Evolutionary conservation across 1,140 invertebrate species (phyloP).

Genomic region (Drosophila bocki): DNA sequence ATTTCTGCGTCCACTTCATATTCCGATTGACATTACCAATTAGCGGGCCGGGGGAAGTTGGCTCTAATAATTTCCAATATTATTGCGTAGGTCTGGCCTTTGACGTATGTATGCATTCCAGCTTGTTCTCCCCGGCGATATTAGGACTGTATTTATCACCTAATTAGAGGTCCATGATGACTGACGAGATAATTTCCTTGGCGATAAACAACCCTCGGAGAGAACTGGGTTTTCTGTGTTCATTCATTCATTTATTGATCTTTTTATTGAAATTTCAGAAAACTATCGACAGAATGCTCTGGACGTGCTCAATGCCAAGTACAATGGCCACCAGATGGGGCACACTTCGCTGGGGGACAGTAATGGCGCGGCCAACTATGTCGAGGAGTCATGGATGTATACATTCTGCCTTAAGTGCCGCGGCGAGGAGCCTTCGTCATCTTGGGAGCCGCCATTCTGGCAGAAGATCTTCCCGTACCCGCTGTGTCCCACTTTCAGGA

Average conservation of each 20-base stretch:
- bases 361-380: conserved; percentile 54
- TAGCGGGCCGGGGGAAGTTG: conserved; percentile 51
- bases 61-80: conserved; percentile 44
- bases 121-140: conserved; percentile 1
- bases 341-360: conserved; percentile 43
- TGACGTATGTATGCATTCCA: conserved; percentile 10
- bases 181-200: conserved; percentile 37
- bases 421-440: conserved; percentile 87
- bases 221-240: not conserved
- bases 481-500: conserved; percentile 91
- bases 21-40: conserved; percentile 76
- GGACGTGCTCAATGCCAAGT: conserved; percentile 71
- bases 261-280: conserved; percentile 22
- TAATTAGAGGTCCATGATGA: conserved; percentile 42
- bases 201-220: conserved; percentile 1
- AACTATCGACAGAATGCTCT: conserved; percentile 68
- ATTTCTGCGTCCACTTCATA: conserved; percentile 50
- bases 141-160: conserved; percentile 45
- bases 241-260: conserved; percentile 8
- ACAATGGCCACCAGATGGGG: conserved; percentile 58
- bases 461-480: conserved; percentile 91
- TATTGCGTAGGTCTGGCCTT: conserved; percentile 37
- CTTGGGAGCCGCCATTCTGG: conserved; percentile 92
- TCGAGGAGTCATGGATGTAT: conserved; percentile 84
- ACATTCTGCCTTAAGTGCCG: conserved; percentile 81